Evolutionary conservation across 2,113 vertebrate genomes (phyloP).

Genomic region (Toxostoma redivivum): DNA sequence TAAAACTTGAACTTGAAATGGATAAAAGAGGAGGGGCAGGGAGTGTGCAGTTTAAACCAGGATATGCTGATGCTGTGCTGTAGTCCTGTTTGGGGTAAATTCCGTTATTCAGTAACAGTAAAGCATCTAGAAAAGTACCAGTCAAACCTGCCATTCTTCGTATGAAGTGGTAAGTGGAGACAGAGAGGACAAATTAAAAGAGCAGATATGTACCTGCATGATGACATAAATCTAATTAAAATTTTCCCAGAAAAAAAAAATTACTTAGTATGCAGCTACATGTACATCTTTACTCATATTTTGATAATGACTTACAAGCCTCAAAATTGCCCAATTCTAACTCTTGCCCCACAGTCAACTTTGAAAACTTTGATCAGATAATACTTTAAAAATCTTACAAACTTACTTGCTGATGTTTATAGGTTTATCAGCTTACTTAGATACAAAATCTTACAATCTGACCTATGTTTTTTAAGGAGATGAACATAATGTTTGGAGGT

Average conservation of each 20-base stretch:
- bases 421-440: neutral
- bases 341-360: neutral
- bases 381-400: neutral
- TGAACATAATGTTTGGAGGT: neutral
- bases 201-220: neutral
- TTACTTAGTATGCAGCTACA: neutral
- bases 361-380: neutral
- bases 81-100: neutral
- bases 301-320: neutral
- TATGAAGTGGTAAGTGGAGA: neutral
- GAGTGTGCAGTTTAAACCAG: neutral
- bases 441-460: neutral
- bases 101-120: neutral
- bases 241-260: neutral
- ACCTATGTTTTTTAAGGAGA: neutral
- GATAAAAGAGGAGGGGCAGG: neutral
- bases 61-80: neutral
- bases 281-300: neutral
- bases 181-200: neutral
- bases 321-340: neutral
- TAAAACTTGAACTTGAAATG: neutral
- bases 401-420: neutral
- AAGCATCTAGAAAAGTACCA: neutral
- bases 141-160: neutral
- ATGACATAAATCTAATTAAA: neutral